Percentiles rank a stretch among this genome's conserved stretches.
Conservation (phyloP, 2,888 invertebrate genomes). For the Camptogramma bilineatum region DNA sequence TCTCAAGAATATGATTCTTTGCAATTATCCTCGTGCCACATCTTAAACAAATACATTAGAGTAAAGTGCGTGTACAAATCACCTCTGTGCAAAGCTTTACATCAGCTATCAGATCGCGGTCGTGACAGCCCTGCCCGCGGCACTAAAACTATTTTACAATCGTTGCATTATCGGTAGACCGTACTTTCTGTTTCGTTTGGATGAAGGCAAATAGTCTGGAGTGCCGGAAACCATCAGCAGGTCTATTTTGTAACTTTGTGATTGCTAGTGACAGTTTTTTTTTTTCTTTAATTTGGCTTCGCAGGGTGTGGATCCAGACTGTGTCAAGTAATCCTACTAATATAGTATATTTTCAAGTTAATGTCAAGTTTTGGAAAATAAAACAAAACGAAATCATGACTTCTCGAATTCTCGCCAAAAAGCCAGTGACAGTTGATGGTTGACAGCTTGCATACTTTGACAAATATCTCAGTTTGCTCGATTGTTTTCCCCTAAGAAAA, state of each 20-base stretch:
- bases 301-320: no score
- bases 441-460: no score
- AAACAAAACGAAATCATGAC: no score
- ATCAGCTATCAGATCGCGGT: constrained; percentile 1
- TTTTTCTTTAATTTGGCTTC: no score
- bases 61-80: neutral
- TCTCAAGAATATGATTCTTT: no score
- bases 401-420: no score
- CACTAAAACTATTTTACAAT: constrained; percentile 32
- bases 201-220: constrained; percentile 18
- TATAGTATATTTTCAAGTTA: no score
- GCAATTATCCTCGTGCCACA: neutral
- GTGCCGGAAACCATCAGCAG: neutral
- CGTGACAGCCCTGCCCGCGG: constrained; percentile 19
- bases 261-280: neutral
- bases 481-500: no score
- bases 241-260: neutral
- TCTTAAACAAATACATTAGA: neutral
- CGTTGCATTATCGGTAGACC: constrained; percentile 29
- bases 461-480: no score
- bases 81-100: neutral
- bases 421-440: no score
- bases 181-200: constrained; percentile 13
- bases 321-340: no score
- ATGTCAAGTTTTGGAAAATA: no score